Base-by-base conservation (phyloP, 1,140 invertebrate species). In the Procambarus clarkii region DNA sequence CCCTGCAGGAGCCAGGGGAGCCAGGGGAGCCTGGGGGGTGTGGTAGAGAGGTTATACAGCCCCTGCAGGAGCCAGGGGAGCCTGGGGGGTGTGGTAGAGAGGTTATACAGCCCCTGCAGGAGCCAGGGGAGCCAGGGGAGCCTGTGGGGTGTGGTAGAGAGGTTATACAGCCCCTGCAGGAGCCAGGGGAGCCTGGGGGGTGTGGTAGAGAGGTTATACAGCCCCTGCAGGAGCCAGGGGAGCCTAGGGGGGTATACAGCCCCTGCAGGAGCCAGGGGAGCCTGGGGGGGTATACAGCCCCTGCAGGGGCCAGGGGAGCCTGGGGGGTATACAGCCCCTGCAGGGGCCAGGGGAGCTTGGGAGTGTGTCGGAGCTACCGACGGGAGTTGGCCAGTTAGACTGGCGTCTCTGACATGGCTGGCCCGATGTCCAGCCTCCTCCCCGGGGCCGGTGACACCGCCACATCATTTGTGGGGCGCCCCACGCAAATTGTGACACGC, bases 401-500 rank as follows among this genome's bases (percentile, higher is more conserved):
- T 46, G 71, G 50, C 74, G 74, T 78, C 85, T 86, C 71, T 86
- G 54, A 86, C 85, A 86, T 77, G 85, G 84, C 69, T 86, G 34
- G 85, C 46, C 74, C 54, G 45, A 58, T 86, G 85, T 86, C 76
- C 85, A 9, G 24, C 54, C 50, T 76, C 24, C 24, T 86, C 85
- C 85, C 85, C 50, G 8, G 85, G 71, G 85, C n/a, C 71, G 46
- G 2, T 5, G 50, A 86, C 85, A 86, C 48, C 48, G 54, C 64
- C 76, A 74, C 48, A 74, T 77, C 71, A 86, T 78, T 78, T 86
- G 85, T 58, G 85, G 60, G 69, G 71, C 45, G n/a, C 71, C 74
- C 74, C 48, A 34, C 74, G 69, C 85, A 78, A 86, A 86, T 86
- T 86, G 85, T 86, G 76, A 86, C 74, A 78, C 74, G 85, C 48